These are phyloP conservation scores for Acanthurus lineatus DNA, from an alignment of 2,797 vertebrate species.

Conservation along the genomic window DNA sequence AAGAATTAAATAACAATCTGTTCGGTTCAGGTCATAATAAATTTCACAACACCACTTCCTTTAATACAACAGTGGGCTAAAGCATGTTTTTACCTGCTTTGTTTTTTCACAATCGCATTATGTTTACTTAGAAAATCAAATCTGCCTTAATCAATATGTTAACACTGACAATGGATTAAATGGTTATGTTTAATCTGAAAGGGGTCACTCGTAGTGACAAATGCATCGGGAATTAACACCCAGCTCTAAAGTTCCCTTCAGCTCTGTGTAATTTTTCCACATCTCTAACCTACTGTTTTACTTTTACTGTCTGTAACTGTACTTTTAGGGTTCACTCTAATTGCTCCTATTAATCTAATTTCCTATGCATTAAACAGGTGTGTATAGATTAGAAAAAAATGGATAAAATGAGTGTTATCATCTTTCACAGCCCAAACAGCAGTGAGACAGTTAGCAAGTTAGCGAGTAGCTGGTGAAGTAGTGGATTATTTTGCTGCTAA, in stretches of 20 bases:
- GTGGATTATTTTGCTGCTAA: background rate
- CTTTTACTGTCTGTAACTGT: background rate
- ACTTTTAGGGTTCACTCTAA: background rate
- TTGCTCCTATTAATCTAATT: background rate
- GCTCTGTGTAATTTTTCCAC: background rate
- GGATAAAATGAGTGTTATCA: background rate
- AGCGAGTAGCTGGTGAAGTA: background rate
- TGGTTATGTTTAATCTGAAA: background rate
- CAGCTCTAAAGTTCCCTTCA: background rate
- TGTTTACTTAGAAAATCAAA: background rate
- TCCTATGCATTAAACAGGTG: background rate
- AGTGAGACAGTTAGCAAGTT: background rate
- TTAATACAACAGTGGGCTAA: constrained; percentile 15
- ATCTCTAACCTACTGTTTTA: background rate
- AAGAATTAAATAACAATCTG: constrained; percentile 56
- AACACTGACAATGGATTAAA: background rate
- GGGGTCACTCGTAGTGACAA: background rate
- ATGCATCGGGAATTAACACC: background rate
- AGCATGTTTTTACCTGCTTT: background rate
- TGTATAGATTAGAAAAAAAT: background rate
- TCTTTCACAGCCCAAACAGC: background rate
- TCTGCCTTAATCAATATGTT: background rate
- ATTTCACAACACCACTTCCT: constrained; percentile 16
- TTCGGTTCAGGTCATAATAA: constrained; percentile 1
- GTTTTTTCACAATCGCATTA: background rate